These are phyloP conservation scores for Onchidella celtica DNA, from an alignment of 2,888 invertebrate genomes.

Conservation along the genomic window DNA sequence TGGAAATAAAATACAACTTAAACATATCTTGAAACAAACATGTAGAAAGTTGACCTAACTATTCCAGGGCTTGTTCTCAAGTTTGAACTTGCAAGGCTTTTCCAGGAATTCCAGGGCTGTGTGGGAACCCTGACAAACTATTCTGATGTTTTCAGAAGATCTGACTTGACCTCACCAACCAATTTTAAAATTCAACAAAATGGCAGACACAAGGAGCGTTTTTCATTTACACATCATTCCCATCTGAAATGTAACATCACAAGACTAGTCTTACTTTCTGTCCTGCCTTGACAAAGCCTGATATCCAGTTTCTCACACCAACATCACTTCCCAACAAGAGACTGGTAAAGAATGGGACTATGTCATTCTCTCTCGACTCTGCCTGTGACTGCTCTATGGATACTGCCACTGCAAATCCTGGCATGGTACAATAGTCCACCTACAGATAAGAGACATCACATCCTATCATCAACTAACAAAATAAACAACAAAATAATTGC, in stretches of 20 bases:
- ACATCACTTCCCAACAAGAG: conserved; percentile 94
- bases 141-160: too few relatives aligned
- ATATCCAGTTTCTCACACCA: conserved; percentile 94
- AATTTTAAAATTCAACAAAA: too few relatives aligned
- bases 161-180: too few relatives aligned
- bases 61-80: too few relatives aligned
- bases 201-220: too few relatives aligned
- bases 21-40: too few relatives aligned
- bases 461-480: neutral
- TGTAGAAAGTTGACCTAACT: too few relatives aligned
- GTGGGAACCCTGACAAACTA: too few relatives aligned
- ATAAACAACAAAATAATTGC: neutral
- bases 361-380: conserved; percentile 80
- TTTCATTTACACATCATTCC: neutral
- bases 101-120: too few relatives aligned
- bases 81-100: too few relatives aligned
- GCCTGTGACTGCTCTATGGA: conserved; percentile 84
- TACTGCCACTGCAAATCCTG: conserved; percentile 91
- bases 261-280: conserved; percentile 83
- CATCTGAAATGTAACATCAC: too few relatives aligned
- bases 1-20: too few relatives aligned
- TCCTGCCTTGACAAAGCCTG: conserved; percentile 92
- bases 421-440: conserved; percentile 92
- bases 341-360: conserved; percentile 93
- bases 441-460: conserved; percentile 59